These are phyloP conservation scores for Bagarius yarrelli DNA, from an alignment of 2,113 vertebrate genomes.

Conservation along the genomic window DNA sequence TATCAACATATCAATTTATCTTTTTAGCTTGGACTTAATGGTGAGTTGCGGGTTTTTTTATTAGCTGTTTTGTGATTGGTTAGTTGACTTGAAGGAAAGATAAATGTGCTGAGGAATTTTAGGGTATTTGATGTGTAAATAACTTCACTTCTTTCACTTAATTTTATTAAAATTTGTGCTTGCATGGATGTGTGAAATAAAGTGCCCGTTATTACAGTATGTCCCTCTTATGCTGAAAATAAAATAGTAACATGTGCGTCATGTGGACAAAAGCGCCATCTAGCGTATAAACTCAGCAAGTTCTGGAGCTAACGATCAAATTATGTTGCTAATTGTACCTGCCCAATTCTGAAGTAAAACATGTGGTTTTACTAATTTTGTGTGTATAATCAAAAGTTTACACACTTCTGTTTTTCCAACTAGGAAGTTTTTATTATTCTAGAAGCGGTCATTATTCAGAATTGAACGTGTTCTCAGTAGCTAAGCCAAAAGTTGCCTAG, in stretches of 20 bases:
- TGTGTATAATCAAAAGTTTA: background rate
- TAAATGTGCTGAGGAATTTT: background rate
- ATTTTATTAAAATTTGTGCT: constrained; percentile 15
- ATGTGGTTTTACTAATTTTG: background rate
- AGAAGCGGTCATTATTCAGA: background rate
- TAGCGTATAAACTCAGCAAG: constrained; percentile 54
- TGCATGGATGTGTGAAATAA: constrained; percentile 14
- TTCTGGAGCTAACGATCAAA: constrained; percentile 22
- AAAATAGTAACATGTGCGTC: constrained; percentile 46
- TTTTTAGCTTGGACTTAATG: constrained; percentile 15
- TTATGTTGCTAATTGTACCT: constrained; percentile 13
- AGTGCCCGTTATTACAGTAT: background rate
- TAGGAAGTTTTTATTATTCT: background rate
- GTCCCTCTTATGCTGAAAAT: constrained; percentile 23
- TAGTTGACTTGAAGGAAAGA: background rate
- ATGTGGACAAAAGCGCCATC: constrained; percentile 69
- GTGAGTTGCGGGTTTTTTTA: background rate
- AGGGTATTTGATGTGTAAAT: background rate
- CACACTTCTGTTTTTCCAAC: background rate
- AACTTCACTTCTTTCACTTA: background rate
- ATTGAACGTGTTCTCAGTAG: constrained; percentile 7
- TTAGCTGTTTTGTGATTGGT: background rate
- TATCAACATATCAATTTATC: constrained; percentile 13
- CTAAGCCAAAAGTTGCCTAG: constrained; percentile 27
- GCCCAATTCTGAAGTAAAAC: background rate